A percentile compares a stretch with the other conserved stretches of the same genome.
phyloP scores from a whole-genome alignment of 2,797 vertebrate species.

The Dryobates pubescens region DNA sequence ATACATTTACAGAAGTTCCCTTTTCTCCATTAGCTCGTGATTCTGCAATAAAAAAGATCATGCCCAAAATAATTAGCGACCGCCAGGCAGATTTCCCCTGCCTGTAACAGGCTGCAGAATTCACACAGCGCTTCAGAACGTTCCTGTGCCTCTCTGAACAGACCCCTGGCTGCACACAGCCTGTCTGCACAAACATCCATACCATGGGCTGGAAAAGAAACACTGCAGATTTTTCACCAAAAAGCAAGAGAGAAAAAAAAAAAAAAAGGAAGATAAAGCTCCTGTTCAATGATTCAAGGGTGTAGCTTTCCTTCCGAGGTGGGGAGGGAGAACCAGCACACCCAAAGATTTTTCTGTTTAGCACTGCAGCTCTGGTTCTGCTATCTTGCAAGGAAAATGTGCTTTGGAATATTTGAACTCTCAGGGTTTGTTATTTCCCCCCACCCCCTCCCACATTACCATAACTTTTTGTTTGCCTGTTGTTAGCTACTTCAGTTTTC shows the following conservation, averaged over 20 bases:
- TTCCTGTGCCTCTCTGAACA: background rate
- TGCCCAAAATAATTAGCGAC: background rate
- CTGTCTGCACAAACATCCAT: background rate
- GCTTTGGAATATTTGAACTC: too few relatives aligned
- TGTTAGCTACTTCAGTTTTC: too few relatives aligned
- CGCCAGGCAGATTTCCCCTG: background rate
- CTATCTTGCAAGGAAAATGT: too few relatives aligned
- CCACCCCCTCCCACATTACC: too few relatives aligned
- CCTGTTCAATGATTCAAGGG: background rate
- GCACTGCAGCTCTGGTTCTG: too few relatives aligned
- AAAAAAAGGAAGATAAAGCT: background rate
- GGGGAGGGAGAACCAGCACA: background rate
- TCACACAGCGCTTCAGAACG: background rate
- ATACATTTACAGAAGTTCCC: background rate
- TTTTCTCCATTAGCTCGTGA: background rate
- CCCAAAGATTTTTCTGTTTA: background rate
- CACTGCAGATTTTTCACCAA: background rate
- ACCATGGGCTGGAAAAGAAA: background rate
- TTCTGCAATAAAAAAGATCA: background rate
- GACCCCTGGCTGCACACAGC: background rate
- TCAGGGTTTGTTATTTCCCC: too few relatives aligned
- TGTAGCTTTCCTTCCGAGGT: background rate
- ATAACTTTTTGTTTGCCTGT: too few relatives aligned
- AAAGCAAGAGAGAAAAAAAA: background rate
- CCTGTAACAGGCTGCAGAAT: fast-evolving